Base-by-base conservation (phyloP, 2,797 vertebrate species). In the Bovichtus diacanthus region DNA sequence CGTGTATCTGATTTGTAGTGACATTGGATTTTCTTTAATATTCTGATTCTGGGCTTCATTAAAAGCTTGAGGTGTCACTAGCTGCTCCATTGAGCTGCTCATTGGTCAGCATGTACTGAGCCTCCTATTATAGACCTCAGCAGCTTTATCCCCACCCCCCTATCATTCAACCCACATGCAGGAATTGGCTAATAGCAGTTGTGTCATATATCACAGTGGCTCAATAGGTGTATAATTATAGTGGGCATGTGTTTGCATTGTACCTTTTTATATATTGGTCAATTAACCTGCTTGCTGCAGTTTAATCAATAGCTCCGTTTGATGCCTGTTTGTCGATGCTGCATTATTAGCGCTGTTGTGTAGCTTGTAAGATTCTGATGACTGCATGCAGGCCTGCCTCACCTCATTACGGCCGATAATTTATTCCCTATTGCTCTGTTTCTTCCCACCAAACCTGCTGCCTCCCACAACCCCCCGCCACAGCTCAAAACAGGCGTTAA, bases 391-490 rank as follows among this genome's bases (percentile, higher is more conserved):
- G 73, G 70, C 75, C 70, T 56, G 66, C 79, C 77, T 92, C 88
- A 88, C 83, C 88, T 94, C 90, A 92, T 93, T 92, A 93, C 74
- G n/a, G 74, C 59, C 70, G 0, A 83, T 94, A 88, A 94, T 94
- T 91, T 86, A 94, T 92, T 88, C 85, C 73, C 64, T 74, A 70
- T 84, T 54, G 56, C 58, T 62, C 25, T 64, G 78, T 73, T 70
- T 80, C 70, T 86, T 80, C 64, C 77, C 67, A 76, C 70, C 50
- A 27, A 72, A 23, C 51, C 65, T 13, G 9, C 34, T 5, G 3
- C 69, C 70, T 34, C 51, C 31, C 27, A 23, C 75, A 7, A 44
- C 39, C 13, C 34, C 34, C 18, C 16, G 0, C 34, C 34, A 25
- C 55, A 3, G 21, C 43, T 39, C 36, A 65, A 77, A 84, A 66